phyloP scores from a whole-genome alignment of 2,797 vertebrate species.

The Emydoidea blandingii region DNA sequence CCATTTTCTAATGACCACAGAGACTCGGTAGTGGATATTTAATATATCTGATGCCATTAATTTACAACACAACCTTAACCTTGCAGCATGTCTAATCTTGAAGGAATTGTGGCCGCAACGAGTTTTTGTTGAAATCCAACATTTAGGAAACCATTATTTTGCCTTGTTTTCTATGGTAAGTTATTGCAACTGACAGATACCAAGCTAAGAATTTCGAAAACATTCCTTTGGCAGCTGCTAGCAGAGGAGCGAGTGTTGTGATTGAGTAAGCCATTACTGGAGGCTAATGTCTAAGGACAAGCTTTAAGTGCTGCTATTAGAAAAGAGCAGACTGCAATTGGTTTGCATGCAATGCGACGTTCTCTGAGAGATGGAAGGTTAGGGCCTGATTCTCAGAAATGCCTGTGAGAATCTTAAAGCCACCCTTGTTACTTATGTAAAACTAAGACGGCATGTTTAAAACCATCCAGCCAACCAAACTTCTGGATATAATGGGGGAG shows the following conservation, averaged over 20 bases:
- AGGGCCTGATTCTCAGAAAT: conserved; percentile 77
- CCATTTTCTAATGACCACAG: no score
- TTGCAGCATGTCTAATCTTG: not conserved
- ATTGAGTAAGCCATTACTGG: conserved; percentile 7
- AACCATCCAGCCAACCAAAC: not conserved
- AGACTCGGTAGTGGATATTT: not conserved
- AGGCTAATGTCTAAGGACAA: conserved; percentile 62
- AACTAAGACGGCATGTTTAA: not conserved
- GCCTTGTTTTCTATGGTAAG: fast-evolving
- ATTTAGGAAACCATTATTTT: not conserved
- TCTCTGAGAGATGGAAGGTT: conserved; percentile 68
- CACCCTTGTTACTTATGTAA: conserved; percentile 63
- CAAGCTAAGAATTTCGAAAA: not conserved
- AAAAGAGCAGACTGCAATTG: conserved; percentile 80
- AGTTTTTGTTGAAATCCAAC: not conserved
- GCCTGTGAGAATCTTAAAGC: conserved; percentile 84
- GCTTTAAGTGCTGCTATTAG: conserved; percentile 80
- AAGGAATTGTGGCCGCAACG: not conserved
- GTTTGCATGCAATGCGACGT: conserved; percentile 74
- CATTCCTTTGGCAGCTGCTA: conserved; percentile 35
- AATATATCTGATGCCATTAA: fast-evolving
- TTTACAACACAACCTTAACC: not conserved
- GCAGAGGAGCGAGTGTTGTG: conserved; percentile 22
- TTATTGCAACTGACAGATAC: not conserved
- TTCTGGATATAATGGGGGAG: not conserved